These are phyloP conservation scores for Eudemis profundana DNA, from an alignment of 2,888 invertebrate genomes.

Conservation along the genomic window DNA sequence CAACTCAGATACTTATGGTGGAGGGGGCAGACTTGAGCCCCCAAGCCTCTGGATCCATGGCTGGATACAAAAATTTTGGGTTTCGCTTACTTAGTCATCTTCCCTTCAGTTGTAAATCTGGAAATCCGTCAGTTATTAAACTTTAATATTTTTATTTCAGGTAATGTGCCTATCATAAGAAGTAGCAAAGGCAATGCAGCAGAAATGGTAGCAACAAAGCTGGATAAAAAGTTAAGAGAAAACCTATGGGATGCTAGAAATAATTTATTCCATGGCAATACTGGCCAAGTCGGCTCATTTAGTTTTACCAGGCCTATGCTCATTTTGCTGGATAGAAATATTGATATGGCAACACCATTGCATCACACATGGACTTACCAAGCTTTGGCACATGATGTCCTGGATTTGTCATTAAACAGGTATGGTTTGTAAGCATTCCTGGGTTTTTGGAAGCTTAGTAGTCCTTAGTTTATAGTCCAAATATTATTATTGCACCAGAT, in stretches of 20 bases:
- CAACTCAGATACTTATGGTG: no score
- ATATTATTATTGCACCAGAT: no score
- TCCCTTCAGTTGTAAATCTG: no score
- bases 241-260: slow-evolving; percentile 98
- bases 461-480: no score
- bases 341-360: slow-evolving; percentile 98
- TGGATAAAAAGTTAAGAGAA: slow-evolving; percentile 98
- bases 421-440: no score
- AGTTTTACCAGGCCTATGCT: slow-evolving; percentile 97
- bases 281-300: slow-evolving; percentile 89
- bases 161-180: slow-evolving; percentile 94
- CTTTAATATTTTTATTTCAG: slow-evolving; percentile 65
- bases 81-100: no score
- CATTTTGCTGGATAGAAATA: slow-evolving; percentile 95
- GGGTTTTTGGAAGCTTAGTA: no score
- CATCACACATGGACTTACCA: slow-evolving; percentile 99
- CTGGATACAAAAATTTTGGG: no score
- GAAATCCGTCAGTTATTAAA: no score
- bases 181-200: slow-evolving; percentile 98
- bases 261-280: slow-evolving; percentile 96
- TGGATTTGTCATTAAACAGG: slow-evolving; percentile 96
- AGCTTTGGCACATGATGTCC: slow-evolving; percentile 97
- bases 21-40: no score
- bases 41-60: no score
- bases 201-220: slow-evolving; percentile 98